Evolutionary conservation across 2,888 invertebrate genomes (phyloP).

Genomic region (Antitype chi): DNA sequence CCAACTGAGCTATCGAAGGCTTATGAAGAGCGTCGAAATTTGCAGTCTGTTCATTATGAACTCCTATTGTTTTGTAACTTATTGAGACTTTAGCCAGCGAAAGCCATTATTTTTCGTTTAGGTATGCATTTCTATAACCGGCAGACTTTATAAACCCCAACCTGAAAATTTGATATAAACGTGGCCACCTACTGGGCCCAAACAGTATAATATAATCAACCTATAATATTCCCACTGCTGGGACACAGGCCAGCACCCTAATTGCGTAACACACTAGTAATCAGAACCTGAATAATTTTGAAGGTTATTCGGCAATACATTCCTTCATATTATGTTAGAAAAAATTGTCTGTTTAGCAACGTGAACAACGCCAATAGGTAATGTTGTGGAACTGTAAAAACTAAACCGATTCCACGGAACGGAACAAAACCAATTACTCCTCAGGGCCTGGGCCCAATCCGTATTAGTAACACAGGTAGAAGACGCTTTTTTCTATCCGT

Average conservation of each 20-base stretch:
- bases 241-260: too few species aligned
- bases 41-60: neutral
- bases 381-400: too few species aligned
- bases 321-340: too few species aligned
- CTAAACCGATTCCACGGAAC: too few species aligned
- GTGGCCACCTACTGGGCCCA: neutral
- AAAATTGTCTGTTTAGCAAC: too few species aligned
- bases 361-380: too few species aligned
- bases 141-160: neutral
- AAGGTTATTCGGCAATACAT: too few species aligned
- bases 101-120: neutral
- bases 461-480: neutral
- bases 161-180: neutral
- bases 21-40: neutral
- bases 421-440: too few species aligned
- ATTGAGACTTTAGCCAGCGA: neutral
- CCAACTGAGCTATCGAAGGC: constrained; percentile 90
- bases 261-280: too few species aligned
- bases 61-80: too few species aligned
- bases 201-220: neutral
- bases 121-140: neutral
- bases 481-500: neutral
- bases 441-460: neutral
- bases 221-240: too few species aligned
- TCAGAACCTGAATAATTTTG: too few species aligned